Conservation (phyloP, 53 echinoderm and acorn worm genomes). For the Glandiceps talaboti region DNA sequence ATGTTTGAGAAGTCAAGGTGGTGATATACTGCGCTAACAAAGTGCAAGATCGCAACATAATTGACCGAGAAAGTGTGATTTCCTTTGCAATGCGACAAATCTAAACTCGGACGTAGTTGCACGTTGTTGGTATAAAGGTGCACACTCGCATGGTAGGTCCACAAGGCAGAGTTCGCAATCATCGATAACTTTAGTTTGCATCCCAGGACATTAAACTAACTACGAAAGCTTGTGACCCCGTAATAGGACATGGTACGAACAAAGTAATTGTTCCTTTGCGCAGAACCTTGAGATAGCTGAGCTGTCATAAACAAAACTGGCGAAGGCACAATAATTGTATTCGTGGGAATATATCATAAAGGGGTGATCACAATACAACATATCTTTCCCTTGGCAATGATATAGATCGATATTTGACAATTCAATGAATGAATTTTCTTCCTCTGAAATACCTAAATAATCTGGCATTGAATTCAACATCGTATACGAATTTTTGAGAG, state of each 20-base stretch:
- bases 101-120: not conserved
- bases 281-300: not conserved
- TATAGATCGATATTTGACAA: not conserved
- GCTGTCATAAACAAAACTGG: not conserved
- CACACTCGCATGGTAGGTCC: not conserved
- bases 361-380: not conserved
- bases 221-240: not conserved
- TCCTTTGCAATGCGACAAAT: not conserved
- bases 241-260: not conserved
- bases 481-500: not conserved
- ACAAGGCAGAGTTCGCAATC: not conserved
- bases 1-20: not conserved
- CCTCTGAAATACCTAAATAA: not conserved
- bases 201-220: not conserved
- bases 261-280: not conserved
- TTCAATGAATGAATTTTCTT: not conserved
- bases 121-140: not conserved
- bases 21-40: not conserved
- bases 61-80: not conserved
- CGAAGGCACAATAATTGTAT: not conserved
- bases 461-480: not conserved
- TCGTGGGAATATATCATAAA: not conserved
- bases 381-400: not conserved
- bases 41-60: not conserved
- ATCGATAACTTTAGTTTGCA: not conserved